phyloP scores from a whole-genome alignment of 1,140 invertebrate genomes.

The Drosophila bipectinata region DNA sequence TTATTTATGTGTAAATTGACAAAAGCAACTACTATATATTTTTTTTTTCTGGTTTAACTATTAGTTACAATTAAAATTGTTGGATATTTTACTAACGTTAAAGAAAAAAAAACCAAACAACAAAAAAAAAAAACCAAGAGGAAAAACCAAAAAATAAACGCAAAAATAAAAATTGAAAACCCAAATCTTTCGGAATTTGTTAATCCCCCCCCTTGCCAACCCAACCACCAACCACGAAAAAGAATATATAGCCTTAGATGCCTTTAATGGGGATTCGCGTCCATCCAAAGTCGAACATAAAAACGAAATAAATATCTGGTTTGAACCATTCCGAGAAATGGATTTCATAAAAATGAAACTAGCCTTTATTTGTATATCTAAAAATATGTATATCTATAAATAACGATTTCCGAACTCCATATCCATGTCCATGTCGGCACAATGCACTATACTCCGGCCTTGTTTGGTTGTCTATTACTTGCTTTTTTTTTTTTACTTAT shows the following conservation, averaged over 20 bases:
- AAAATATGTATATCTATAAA: constrained; percentile 50
- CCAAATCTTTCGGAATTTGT: neutral
- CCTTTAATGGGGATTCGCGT: neutral
- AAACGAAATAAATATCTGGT: neutral
- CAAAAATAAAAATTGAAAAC: constrained; percentile 55
- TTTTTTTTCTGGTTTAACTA: constrained; percentile 72
- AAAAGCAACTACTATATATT: constrained; percentile 64
- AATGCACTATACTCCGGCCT: neutral
- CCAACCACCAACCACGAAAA: neutral
- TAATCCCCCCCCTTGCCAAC: neutral
- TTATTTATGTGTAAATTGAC: constrained; percentile 67
- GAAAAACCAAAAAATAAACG: constrained; percentile 62
- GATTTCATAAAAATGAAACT: constrained; percentile 1
- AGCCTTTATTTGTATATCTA: constrained; percentile 2
- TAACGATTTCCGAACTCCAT: constrained; percentile 33
- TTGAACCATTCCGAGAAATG: neutral
- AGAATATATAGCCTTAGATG: constrained; percentile 1
- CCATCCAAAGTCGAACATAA: neutral
- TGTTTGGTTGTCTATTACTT: constrained; percentile 6
- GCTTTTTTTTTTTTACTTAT: neutral
- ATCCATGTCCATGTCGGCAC: constrained; percentile 24
- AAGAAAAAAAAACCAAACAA: constrained; percentile 59
- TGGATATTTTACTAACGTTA: constrained; percentile 82
- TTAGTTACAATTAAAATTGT: constrained; percentile 80
- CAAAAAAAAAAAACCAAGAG: constrained; percentile 45